Base-by-base conservation (phyloP, 2,113 vertebrate species). In the Nannospalax galili region DNA sequence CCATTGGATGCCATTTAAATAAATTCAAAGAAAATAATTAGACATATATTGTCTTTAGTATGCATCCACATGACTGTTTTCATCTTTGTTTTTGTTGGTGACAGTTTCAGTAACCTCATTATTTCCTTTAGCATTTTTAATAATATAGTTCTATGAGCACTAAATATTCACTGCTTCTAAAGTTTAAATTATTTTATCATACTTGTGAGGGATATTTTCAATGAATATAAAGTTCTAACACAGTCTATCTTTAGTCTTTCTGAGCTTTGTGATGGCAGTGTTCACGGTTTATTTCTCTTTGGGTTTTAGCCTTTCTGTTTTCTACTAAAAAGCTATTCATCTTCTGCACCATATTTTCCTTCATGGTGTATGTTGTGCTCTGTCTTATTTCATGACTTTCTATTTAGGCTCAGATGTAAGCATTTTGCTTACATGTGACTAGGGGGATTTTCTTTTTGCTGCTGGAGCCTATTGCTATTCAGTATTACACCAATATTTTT, bases 1-100 rank as follows among this genome's bases (percentile, higher is more conserved):
- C 16, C 56, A 22, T 19, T 70, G 10, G 15, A 60, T 37, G 14
- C 64, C 26, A 60, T 72, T 56, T 82, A 72, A 70, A 73, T 62
- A 91, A 93, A 67, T 74, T 88, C 67, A 74, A 35, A 84, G 3
- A 90, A 60, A 19, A 72, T 72, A 93, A 65, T 64, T 70, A 77
- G 70, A 72, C 4, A 48, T 22, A 16, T 56, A 8, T 24, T 45
- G 7, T 65, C 30, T 45, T 64, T 45, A n/a, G 45, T 52, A 58
- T 16, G 10, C 48, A 28, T 2, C 45, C 26, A 80, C 45, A 45
- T 67, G 40, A 16, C 30, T 79, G 73, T 73, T 74, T 11, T 56
- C 30, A 70, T 22, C 26, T 72, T 78, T 40, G 67, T 72, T 64
- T 14, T 37, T 75, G 45, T 58, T 52, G 32, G 19, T 70, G 14